Evolutionary conservation across 2,797 vertebrate genomes (phyloP), one percentile per base, ranked within the genome.

Genomic region (Mycteria americana): DNA sequence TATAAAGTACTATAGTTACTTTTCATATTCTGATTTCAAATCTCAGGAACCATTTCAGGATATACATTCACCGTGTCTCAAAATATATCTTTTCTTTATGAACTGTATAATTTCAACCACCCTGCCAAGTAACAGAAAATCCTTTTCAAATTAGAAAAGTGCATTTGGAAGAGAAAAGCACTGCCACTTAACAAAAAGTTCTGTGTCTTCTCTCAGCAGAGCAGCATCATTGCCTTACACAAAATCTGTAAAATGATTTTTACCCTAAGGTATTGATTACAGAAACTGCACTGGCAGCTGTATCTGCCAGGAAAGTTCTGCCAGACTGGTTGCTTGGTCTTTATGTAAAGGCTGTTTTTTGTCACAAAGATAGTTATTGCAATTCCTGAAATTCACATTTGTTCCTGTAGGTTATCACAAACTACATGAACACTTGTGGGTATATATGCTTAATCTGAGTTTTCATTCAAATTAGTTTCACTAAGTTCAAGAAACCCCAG

Each of bases 401-500:
- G 5, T 51, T 65, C 31, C 70, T 54, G 7, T 27, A 46, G 19
- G 17, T 56, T 76, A 50, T n/a, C 60, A 48, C 23, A 67, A 75
- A 67, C 13, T 30, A 51, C 25, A 12, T 1, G 24, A 60, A 31
- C 28, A 8, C 9, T 28, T 22, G 14, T 6, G 14, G 17, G 11
- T 11, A n/a, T n/a, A 54, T 24, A 31, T 19, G 28, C 16, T 82
- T 56, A 39, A 72, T 33, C 35, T 16, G 35, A 73, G 11, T 33
- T 82, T 73, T 62, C 33, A 45, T 31, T 77, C 48, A 31, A 62
- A 82, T 28, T 28, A 18, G 2, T 24, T 86, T 46, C 53, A 67
- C 11, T 31, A 22, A 46, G 19, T 48, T 63, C 4, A 35, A 35
- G 87, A 33, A 0, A 1, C 0, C 1, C 4, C 18, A 41, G 17